Base-by-base conservation (phyloP, 2,113 vertebrate genomes). In the Polyodon spathula region DNA sequence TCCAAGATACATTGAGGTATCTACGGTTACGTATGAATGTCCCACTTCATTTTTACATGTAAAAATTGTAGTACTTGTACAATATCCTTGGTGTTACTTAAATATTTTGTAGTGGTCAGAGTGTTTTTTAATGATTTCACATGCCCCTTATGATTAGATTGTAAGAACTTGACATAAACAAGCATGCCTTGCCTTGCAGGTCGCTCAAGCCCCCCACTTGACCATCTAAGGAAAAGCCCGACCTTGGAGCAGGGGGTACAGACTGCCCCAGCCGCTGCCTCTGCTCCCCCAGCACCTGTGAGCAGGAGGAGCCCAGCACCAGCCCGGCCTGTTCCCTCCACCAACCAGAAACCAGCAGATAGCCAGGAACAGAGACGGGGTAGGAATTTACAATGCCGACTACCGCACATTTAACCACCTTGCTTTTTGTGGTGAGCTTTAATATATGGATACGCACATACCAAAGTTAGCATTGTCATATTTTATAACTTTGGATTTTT, bases 361-460 rank as follows among this genome's bases (percentile, higher is more conserved):
- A 86, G 71, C 69, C 86, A 88, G 53, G 93, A 97, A 71, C 91
- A 91, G 77, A 88, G 90, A 66, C 89, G 86, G 81, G 90, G 95
- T 98, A 81, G 56, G 71, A 70, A 27, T 27, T 27, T 27, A 27
- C 27, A 27, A 62, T 70, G 5, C 44, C 2, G 44, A 48, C 37
- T 61, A 65, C 40, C 68, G 59, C 44, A 60, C 68, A 61, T 27
- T 27, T 27, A 27, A 27, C 27, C 27, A 27, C 27, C 27, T 27
- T 27, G 27, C 27, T 27, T 1, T 27, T 3, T 27, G 27, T 27
- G 27, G 3, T 27, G 27, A 27, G 27, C 27, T 27, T 27, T 27
- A 27, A 27, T 27, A 27, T 27, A 27, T 27, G 27, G 27, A 27
- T 27, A 27, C 27, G 2, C 27, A 27, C 27, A 27, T 27, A 27